Base-by-base conservation (phyloP, 2,113 vertebrate species). In the Xyrauchen texanus region DNA sequence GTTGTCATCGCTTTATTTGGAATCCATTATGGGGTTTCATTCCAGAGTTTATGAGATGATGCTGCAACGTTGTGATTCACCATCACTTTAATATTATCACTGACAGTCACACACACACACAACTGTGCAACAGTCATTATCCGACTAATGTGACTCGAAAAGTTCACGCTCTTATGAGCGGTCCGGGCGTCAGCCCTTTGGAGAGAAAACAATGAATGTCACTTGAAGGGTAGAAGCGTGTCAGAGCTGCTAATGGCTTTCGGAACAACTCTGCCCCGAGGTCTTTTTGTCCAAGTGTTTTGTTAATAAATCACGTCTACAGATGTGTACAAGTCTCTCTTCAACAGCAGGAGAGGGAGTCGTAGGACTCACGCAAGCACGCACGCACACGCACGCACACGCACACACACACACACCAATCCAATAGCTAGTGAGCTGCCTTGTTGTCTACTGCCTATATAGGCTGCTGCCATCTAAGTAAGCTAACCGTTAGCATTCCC, bases 151-250 rank as follows among this genome's bases (percentile, higher is more conserved):
- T 71, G 15, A 71, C 57, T 53, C n/a, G 53, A 71, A n/a, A n/a
- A 70, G 10, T 42, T 13, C 51, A 55, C 6, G 8, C 51, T 42
- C 42, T 58, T 58, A 16, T 71, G 8, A 71, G 52, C 12, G 21
- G 21, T 42, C 21, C 8, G 68, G 13, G 6, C 1, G 45, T 62
- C 3, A 61, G 46, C 68, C 68, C 52, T 45, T 34, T 44, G 12
- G 68, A 3, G 12, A 42, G 68, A 70, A 45, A 70, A 47, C 15
- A 10, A 47, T 74, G 46, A 62, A 74, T 74, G 45, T 62, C 71
- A 74, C 10, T 61, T 34, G 44, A 62, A 62, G 57, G 45, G 45
- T 57, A 53, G 7, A 42, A 57, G 68, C 12, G 0, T 5, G 34
- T 13, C 46, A 21, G 57, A 62, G 58, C 9, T 11, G 5, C 21